Percentiles rank a stretch among this genome's conserved stretches.
Conservation (phyloP, 2,888 invertebrate species). For the Creontiades dilutus region DNA sequence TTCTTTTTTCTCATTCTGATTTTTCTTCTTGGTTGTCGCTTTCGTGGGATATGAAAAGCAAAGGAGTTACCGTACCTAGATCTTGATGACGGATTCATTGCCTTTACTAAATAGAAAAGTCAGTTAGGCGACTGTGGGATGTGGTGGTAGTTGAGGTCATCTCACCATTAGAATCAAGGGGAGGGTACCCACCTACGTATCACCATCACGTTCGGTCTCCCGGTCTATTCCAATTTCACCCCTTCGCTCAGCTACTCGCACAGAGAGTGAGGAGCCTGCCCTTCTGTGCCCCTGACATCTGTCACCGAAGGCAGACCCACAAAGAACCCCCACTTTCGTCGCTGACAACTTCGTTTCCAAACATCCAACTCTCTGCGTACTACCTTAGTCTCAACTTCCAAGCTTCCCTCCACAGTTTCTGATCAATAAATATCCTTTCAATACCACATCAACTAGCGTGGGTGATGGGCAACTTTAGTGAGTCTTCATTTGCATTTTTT, state of each 20-base stretch:
- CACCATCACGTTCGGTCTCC: not conserved
- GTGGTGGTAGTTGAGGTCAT: too few relatives aligned
- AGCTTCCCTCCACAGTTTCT: not conserved
- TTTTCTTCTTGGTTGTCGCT: too few relatives aligned
- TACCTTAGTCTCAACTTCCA: not conserved
- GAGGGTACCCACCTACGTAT: too few relatives aligned
- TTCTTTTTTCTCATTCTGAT: too few relatives aligned
- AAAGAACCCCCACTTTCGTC: constrained; percentile 31
- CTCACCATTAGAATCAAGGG: too few relatives aligned
- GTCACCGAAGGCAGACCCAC: constrained; percentile 8
- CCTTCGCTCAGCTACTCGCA: constrained; percentile 1
- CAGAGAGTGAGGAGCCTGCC: constrained; percentile 1
- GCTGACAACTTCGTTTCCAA: constrained; percentile 29
- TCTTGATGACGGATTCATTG: too few relatives aligned
- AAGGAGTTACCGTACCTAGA: too few relatives aligned
- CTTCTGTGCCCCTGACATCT: constrained; percentile 32
- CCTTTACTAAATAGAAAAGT: too few relatives aligned
- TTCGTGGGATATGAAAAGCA: too few relatives aligned
- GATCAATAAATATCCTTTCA: not conserved
- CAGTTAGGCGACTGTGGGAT: too few relatives aligned
- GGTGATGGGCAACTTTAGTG: too few relatives aligned
- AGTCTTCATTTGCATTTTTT: too few relatives aligned
- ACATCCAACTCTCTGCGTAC: constrained; percentile 3
- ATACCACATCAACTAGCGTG: not conserved
- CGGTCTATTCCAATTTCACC: constrained; percentile 32